phyloP scores from a whole-genome alignment of 2,888 invertebrate species.

The Pterostichus niger region DNA sequence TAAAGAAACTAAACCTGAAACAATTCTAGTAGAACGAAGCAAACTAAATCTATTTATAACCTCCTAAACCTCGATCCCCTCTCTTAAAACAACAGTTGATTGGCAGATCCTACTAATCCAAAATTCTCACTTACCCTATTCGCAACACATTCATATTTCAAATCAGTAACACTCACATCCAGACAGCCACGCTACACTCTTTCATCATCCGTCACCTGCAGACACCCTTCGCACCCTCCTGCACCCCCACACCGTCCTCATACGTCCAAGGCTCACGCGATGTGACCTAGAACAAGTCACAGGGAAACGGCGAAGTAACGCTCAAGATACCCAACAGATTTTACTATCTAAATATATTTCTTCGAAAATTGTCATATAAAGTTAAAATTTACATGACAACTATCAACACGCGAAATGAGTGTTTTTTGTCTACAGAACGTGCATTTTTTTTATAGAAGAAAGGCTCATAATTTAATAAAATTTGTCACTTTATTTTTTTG shows the following conservation, averaged over 20 bases:
- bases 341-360: no score
- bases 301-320: not conserved
- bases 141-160: constrained; percentile 39
- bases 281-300: constrained; percentile 40
- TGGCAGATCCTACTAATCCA: not conserved
- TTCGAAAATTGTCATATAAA: no score
- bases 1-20: not conserved
- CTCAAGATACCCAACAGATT: no score
- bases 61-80: not conserved
- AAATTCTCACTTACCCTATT: not conserved
- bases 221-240: not conserved
- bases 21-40: not conserved
- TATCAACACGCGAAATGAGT: no score
- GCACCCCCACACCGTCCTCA: not conserved
- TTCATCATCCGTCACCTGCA: constrained; percentile 50
- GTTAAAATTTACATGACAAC: no score
- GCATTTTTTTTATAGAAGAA: no score
- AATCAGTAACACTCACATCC: constrained; percentile 38
- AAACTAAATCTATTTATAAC: not conserved
- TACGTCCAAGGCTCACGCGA: constrained; percentile 20
- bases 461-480: no score
- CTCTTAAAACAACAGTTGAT: constrained; percentile 7
- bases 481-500: no score
- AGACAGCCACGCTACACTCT: constrained; percentile 47
- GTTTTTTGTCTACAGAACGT: no score